A percentile compares a stretch with the other conserved stretches of the same genome.
Evolutionary conservation across 2,113 vertebrate species (phyloP).

Genomic region (Platycercus adscitus): DNA sequence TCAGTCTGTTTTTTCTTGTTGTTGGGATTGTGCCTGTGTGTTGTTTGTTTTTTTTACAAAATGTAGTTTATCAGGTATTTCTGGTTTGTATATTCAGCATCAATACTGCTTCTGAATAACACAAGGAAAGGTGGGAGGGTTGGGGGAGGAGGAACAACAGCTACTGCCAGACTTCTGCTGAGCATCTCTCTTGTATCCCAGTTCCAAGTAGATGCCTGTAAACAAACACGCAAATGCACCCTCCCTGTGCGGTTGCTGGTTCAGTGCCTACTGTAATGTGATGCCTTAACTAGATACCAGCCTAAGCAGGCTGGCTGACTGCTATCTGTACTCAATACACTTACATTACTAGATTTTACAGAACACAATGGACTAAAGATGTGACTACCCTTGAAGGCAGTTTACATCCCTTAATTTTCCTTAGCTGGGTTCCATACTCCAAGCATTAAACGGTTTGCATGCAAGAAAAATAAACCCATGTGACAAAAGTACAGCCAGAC

Average conservation of each 20-base stretch:
- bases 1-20: not conserved
- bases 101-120: not conserved
- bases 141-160: not conserved
- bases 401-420: not conserved
- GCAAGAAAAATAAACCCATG: not conserved
- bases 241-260: not conserved
- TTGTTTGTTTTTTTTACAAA: not conserved
- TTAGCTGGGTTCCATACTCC: not conserved
- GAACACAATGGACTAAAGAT: not conserved
- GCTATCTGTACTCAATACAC: fast-evolving
- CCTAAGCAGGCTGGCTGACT: not conserved
- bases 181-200: not conserved
- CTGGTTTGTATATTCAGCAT: not conserved
- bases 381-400: fast-evolving
- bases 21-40: not conserved
- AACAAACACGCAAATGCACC: not conserved
- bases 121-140: not conserved
- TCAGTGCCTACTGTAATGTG: not conserved
- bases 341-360: not conserved
- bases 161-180: conserved; percentile 33
- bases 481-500: not conserved
- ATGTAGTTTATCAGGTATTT: not conserved
- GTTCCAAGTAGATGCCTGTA: conserved; percentile 12
- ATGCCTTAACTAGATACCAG: not conserved
- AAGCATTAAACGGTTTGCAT: not conserved